These are phyloP conservation scores for Menidia menidia DNA, from an alignment of 2,797 vertebrate species.

Conservation along the genomic window DNA sequence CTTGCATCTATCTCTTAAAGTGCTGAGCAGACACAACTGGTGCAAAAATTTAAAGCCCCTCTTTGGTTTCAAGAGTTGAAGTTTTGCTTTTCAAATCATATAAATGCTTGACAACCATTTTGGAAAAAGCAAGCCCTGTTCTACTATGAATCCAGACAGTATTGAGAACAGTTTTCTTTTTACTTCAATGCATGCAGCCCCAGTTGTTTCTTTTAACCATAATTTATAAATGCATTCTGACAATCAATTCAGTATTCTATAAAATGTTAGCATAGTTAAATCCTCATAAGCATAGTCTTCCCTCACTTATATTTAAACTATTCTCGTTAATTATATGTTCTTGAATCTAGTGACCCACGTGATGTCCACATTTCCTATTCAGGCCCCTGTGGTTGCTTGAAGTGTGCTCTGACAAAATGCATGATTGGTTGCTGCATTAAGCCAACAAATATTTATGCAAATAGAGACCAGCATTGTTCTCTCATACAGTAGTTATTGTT, in stretches of 20 bases:
- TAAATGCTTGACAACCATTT: not conserved
- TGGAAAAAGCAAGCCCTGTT: not conserved
- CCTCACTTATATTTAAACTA: too few species aligned
- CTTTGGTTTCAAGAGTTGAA: not conserved
- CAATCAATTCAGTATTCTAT: not conserved
- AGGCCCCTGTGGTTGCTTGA: too few species aligned
- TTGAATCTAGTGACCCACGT: too few species aligned
- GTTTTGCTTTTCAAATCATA: not conserved
- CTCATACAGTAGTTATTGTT: too few species aligned
- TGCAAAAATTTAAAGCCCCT: not conserved
- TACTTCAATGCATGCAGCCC: not conserved
- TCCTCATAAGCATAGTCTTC: too few species aligned
- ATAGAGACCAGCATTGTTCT: too few species aligned
- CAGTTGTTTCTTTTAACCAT: not conserved
- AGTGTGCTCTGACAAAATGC: too few species aligned
- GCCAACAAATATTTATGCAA: too few species aligned
- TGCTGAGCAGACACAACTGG: not conserved
- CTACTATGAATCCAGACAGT: not conserved
- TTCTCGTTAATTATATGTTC: too few species aligned
- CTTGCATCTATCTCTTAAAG: not conserved
- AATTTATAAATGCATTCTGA: not conserved
- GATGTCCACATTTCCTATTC: too few species aligned
- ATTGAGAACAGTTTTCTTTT: not conserved
- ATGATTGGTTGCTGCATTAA: too few species aligned
- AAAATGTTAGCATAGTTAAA: too few species aligned